Percentiles rank a stretch among this genome's conserved stretches.
These are phyloP conservation scores for Macrotrachela quadricornifera DNA, from an alignment of 1,140 invertebrate species.

Conservation along the genomic window DNA sequence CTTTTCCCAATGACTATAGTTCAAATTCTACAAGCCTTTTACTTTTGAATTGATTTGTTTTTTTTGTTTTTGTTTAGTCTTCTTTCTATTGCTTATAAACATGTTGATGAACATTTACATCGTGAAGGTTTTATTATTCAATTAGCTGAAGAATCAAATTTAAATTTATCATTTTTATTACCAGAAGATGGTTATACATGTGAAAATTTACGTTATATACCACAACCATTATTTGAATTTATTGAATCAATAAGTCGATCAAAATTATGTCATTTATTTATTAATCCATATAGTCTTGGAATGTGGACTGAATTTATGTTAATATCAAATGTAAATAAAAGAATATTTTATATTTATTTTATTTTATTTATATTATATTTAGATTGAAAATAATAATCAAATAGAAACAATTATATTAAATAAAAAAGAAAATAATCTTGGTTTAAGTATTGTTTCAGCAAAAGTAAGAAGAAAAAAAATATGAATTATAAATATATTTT, in stretches of 20 bases:
- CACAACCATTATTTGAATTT: slow-evolving; percentile 73
- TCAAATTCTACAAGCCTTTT: no score
- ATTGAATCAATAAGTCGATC: slow-evolving; percentile 60
- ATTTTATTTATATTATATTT: no score
- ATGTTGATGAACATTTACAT: slow-evolving; percentile 62
- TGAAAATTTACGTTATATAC: slow-evolving; percentile 74
- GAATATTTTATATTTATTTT: no score
- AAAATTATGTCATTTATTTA: slow-evolving; percentile 22
- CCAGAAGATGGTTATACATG: slow-evolving; percentile 95
- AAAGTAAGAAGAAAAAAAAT: slow-evolving; percentile 46
- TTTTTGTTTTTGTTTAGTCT: no score
- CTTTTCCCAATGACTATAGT: no score
- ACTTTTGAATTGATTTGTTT: no score
- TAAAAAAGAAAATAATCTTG: background rate
- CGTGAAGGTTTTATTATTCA: slow-evolving; percentile 64
- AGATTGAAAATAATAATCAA: slow-evolving; percentile 18
- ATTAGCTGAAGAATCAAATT: slow-evolving; percentile 54
- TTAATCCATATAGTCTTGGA: background rate
- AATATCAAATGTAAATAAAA: background rate
- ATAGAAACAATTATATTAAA: background rate
- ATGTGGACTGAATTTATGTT: slow-evolving; percentile 9
- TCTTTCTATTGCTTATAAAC: no score
- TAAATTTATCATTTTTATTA: slow-evolving; percentile 67
- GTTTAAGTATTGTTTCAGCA: slow-evolving; percentile 3
- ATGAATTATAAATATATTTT: no score